A percentile compares a stretch with the other conserved stretches of the same genome.
These are phyloP conservation scores for Lepidotrigona ventralis DNA, from an alignment of 1,140 invertebrate species.

Conservation along the genomic window DNA sequence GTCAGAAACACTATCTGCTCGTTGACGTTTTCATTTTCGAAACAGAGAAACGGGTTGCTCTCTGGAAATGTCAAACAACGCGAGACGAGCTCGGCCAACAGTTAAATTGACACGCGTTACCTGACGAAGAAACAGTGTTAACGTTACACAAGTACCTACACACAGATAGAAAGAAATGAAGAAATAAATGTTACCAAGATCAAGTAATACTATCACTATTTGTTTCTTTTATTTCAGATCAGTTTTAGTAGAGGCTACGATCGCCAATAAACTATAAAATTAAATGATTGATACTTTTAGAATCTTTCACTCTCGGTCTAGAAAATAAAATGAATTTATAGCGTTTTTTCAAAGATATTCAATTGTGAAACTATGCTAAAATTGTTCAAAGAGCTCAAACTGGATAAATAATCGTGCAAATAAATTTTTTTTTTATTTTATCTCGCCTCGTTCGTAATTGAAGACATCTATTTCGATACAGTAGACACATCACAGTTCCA, in stretches of 20 bases:
- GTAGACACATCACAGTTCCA: neutral
- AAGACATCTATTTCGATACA: neutral
- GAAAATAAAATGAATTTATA: no score
- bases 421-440: no score
- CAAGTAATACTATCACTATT: neutral
- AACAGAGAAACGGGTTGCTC: neutral
- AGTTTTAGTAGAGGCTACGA: no score
- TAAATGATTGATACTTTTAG: neutral
- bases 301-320: neutral
- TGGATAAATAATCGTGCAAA: no score
- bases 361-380: no score
- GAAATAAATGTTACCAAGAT: neutral
- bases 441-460: neutral
- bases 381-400: no score
- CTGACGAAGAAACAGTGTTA: neutral
- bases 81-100: neutral
- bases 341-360: no score
- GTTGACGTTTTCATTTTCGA: neutral
- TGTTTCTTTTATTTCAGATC: no score
- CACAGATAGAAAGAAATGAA: neutral
- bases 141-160: no score
- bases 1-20: neutral
- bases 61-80: neutral
- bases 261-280: no score
- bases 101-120: neutral